Conservation (phyloP, 1,140 invertebrate species). For the Drosophila watanabei region DNA sequence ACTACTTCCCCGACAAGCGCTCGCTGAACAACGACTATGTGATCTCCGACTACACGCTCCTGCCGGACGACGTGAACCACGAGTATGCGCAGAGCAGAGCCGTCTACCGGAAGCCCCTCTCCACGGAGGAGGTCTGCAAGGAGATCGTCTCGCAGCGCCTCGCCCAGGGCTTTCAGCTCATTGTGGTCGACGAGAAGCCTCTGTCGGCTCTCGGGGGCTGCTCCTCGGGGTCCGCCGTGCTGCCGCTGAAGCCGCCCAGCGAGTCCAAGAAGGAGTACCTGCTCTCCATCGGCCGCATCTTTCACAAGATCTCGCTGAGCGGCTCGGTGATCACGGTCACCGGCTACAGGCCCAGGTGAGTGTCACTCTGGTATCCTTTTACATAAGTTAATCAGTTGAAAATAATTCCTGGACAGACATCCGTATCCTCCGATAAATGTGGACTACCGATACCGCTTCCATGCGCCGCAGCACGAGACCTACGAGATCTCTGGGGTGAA, state of each 20-base stretch:
- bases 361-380: fast-evolving
- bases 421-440: constrained; percentile 96
- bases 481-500: constrained; percentile 98
- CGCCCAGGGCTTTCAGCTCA: constrained; percentile 88
- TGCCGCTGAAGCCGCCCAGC: constrained; percentile 72
- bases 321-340: constrained; percentile 96
- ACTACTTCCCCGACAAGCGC: constrained; percentile 98
- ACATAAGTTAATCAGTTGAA: not conserved
- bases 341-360: constrained; percentile 95
- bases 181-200: constrained; percentile 74
- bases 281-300: constrained; percentile 97
- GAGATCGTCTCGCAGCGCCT: constrained; percentile 96
- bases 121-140: constrained; percentile 94
- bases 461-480: constrained; percentile 96
- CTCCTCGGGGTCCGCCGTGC: constrained; percentile 54
- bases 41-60: constrained; percentile 95
- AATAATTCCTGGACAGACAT: constrained; percentile 88
- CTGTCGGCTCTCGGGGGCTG: constrained; percentile 45
- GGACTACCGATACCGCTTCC: constrained; percentile 96
- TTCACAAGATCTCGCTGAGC: constrained; percentile 94
- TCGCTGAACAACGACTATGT: constrained; percentile 97
- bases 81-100: constrained; percentile 94
- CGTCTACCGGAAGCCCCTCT: constrained; percentile 92
- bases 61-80: constrained; percentile 96
- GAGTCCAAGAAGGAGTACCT: constrained; percentile 91